phyloP scores from a whole-genome alignment of 2,888 invertebrate genomes.

The Eremobia ochroleuca region DNA sequence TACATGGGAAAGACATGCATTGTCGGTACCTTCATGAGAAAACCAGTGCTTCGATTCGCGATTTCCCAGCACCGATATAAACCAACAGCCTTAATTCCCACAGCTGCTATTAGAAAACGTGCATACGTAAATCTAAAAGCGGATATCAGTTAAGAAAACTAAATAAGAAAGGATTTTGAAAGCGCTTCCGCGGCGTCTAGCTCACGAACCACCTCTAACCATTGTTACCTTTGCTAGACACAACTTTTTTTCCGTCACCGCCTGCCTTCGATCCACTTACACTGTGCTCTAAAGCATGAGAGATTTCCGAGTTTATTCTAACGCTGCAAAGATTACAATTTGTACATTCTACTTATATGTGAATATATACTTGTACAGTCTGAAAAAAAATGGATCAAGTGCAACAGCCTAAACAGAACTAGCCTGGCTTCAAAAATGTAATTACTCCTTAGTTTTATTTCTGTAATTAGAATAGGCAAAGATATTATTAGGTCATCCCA shows the following conservation, averaged over 20 bases:
- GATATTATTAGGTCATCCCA: too few species aligned
- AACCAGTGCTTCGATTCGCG: neutral
- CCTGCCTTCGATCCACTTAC: constrained; percentile 69
- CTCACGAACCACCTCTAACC: constrained; percentile 76
- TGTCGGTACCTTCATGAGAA: neutral
- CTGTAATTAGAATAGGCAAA: neutral
- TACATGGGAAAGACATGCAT: neutral
- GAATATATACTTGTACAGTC: neutral
- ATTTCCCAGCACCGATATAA: constrained; percentile 40
- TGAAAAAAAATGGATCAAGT: neutral
- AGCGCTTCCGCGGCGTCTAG: constrained; percentile 71
- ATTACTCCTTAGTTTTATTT: neutral
- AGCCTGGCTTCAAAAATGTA: neutral
- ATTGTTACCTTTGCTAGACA: constrained; percentile 83
- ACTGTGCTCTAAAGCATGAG: constrained; percentile 61
- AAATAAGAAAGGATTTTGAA: constrained; percentile 65
- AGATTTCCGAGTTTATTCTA: neutral
- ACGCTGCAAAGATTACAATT: neutral
- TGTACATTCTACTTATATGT: neutral
- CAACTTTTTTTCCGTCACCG: constrained; percentile 76
- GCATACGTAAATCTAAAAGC: constrained; percentile 60
- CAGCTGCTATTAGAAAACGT: constrained; percentile 52
- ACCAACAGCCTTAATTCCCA: constrained; percentile 49
- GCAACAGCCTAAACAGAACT: neutral
- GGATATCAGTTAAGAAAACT: constrained; percentile 73